Base-by-base conservation (phyloP, 2,113 vertebrate genomes). In the Peromyscus maniculatus region DNA sequence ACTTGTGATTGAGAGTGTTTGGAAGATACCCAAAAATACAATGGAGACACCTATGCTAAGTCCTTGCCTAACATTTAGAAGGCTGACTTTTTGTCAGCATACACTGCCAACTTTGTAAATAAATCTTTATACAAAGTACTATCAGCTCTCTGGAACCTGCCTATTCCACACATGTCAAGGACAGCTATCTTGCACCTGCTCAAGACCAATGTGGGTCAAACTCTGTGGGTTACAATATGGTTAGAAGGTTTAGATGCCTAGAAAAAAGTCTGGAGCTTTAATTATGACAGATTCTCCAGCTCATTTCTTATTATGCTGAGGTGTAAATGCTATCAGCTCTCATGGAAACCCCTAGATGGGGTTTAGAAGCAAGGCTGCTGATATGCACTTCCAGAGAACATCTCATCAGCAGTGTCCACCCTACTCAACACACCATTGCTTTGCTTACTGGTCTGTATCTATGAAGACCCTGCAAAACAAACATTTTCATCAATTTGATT, bases 371-470 rank as follows among this genome's bases (percentile, higher is more conserved):
- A 78, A 92, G 83, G 69, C 74, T 39, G 67, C 3, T 31, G 75
- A 84, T 75, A 24, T 57, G 31, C 39, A 33, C 57, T 66, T 66
- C 95, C 66, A 31, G 64, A 17, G 71, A 94, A 67, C 87, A 77
- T 87, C 89, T 88, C 95, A 95, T 92, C 96, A 77, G 83, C 1
- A 0, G 64, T 43, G 91, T 79, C 89, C 91, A 93, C 94, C 91
- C 91, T n/a, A 96, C 89, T 97, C 93, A 93, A 93, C 91, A 97
- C 89, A 89, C 82, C 93, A 94, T 77, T 94, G 91, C 97, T 93
- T 94, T 96, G 91, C 91, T 97, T 94, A 91, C 95, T 97, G 94
- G 93, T 97, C 96, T 96, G 91, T 89, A 91, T 95, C 96, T 92
- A 95, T 88, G 84, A 67, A 95, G 91, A 96, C 87, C 87, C 89